These are phyloP conservation scores for Montipora cactus DNA, from an alignment of 64 coral and sea anemone species.

Conservation along the genomic window DNA sequence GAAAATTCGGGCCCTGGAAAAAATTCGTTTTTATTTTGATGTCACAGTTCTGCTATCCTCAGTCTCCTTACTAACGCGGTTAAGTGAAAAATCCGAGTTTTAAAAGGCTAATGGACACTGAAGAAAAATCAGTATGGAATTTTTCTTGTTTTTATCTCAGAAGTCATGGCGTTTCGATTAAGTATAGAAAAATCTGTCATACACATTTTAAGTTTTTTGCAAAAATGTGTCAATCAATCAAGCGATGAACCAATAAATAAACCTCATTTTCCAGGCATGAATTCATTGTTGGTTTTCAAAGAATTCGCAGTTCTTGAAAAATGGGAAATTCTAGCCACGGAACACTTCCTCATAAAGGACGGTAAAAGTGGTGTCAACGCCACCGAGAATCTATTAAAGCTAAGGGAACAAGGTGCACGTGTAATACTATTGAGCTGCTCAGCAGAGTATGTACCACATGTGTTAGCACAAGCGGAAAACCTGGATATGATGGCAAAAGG, in stretches of 20 bases:
- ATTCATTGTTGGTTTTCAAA: slow-evolving; percentile 68
- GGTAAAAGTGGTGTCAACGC: slow-evolving; percentile 40
- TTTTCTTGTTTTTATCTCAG: too few relatives aligned
- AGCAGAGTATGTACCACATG: slow-evolving; percentile 38
- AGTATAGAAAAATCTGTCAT: too few relatives aligned
- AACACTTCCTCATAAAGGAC: slow-evolving; percentile 51
- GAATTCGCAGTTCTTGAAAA: not conserved
- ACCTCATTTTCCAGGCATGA: slow-evolving; percentile 56
- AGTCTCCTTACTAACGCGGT: too few relatives aligned
- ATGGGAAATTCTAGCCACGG: slow-evolving; percentile 56
- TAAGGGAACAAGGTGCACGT: slow-evolving; percentile 75
- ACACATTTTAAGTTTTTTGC: too few relatives aligned
- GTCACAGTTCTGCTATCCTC: too few relatives aligned
- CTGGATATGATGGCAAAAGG: slow-evolving; percentile 68
- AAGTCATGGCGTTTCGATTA: too few relatives aligned
- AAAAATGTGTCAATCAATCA: too few relatives aligned
- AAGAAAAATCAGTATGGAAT: too few relatives aligned
- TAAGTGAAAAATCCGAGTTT: too few relatives aligned
- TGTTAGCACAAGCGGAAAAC: slow-evolving; percentile 62
- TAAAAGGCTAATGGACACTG: too few relatives aligned
- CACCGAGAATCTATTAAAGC: slow-evolving; percentile 62
- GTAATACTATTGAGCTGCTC: slow-evolving; percentile 76
- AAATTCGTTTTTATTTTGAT: too few relatives aligned
- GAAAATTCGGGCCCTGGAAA: too few relatives aligned
- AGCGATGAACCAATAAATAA: not conserved